Base-by-base conservation (phyloP, 2,888 invertebrate species). In the Scaptodrosophila latifasciaeformis region DNA sequence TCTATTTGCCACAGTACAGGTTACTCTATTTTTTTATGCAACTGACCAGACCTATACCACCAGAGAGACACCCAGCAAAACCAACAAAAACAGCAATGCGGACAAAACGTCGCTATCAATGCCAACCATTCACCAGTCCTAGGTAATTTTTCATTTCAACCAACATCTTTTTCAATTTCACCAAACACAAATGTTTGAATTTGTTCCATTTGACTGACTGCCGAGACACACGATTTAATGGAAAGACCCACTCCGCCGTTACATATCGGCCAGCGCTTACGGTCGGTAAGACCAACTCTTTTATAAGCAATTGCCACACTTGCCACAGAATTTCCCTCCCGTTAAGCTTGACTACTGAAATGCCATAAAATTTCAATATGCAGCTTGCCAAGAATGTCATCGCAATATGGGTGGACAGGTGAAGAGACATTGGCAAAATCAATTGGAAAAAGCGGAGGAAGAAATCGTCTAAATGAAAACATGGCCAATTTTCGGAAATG, bases 111-210 rank as follows among this genome's bases (percentile, higher is more conserved):
- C 49, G 69, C 66, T 68, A 62, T 71, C 60, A 58, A 48, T 47
- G 47, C 59, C 50, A 27, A 44, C 29, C 12, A 40, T 10, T n/a
- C 21, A n/a, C 21, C n/a, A 12, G 4, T 12, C n/a, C n/a, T 40
- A 12, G 53, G 66, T 78, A 79, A 74, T 74, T 74, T 74, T 74
- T 74, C 79, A 74, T 74, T 74, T 74, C 72, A 55, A 67, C 69
- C 76, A 63, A 79, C 79, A 74, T 79, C 76, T 79, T 74, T 72
- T 74, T 66, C 72, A 74, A 74, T 74, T 74, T 74, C 72, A 74
- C 79, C 69, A 69, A 24, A 69, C 69, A 74, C 72, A 79, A 74
- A 74, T 71, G 70, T 67, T 67, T 72, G 69, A 67, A 67, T 67
- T 67, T 67, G 66, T 67, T 65, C 65, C 68, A 65, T 65, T 52